A percentile compares a stretch with the other conserved stretches of the same genome.
Evolutionary conservation across 2,888 invertebrate genomes (phyloP).

Genomic region (Oscheius myriophilus): DNA sequence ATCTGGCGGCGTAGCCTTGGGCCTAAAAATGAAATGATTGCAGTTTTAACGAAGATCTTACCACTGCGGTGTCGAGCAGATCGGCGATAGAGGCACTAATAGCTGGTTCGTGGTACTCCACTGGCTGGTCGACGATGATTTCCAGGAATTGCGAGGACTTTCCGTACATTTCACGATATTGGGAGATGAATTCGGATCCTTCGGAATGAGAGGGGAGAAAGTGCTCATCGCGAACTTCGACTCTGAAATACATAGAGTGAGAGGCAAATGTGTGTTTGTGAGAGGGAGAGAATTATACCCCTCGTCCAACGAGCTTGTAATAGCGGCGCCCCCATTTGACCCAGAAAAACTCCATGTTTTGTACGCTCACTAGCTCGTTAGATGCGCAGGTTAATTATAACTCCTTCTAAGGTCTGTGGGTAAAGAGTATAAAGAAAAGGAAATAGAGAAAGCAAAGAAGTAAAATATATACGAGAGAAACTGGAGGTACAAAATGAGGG

Average conservation of each 20-base stretch:
- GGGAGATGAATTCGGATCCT: slow-evolving; percentile 46
- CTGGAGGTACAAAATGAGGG: too few relatives aligned
- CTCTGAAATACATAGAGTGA: slow-evolving; percentile 22
- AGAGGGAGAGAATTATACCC: too few relatives aligned
- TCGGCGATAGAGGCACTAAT: slow-evolving; percentile 41
- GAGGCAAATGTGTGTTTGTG: not conserved
- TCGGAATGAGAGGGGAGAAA: slow-evolving; percentile 51
- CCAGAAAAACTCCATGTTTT: too few relatives aligned
- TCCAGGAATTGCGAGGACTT: slow-evolving; percentile 47
- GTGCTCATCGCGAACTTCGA: slow-evolving; percentile 56
- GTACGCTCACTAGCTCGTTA: too few relatives aligned
- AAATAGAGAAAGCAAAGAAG: too few relatives aligned
- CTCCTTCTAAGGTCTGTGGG: too few relatives aligned
- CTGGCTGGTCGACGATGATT: slow-evolving; percentile 36
- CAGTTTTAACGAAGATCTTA: slow-evolving; percentile 14
- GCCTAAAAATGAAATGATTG: slow-evolving; percentile 45
- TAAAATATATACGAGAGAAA: too few relatives aligned
- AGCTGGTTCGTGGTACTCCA: slow-evolving; percentile 48
- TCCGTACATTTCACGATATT: slow-evolving; percentile 54
- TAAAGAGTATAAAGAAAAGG: too few relatives aligned
- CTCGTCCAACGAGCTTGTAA: too few relatives aligned
- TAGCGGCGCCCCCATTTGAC: too few relatives aligned
- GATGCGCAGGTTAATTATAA: too few relatives aligned
- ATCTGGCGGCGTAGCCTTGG: slow-evolving; percentile 61
- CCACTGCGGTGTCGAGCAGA: slow-evolving; percentile 46